Base-by-base conservation (phyloP, 2,888 invertebrate genomes). In the Cantharis rufa region DNA sequence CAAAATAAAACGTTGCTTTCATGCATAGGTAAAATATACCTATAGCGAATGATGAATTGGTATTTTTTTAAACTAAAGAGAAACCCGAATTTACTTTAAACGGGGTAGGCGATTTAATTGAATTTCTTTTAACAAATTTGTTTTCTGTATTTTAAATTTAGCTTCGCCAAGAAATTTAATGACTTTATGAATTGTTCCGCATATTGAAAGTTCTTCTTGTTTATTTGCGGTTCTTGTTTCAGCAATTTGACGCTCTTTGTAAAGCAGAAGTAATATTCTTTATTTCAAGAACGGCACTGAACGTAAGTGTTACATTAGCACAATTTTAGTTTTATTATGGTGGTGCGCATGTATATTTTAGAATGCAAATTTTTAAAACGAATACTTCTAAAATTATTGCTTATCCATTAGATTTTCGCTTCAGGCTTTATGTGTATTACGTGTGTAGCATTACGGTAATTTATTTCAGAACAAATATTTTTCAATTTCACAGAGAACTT, bases 181-280 rank as follows among this genome's bases (percentile, higher is more conserved):
- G 62, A 62, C 63, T 69, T 62, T 62, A 69, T 71, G 61, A 75
- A 66, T 71, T 71, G 64, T 63, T 72, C 18, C 21, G 13, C 27
- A 4, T 18, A 62, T 64, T 18, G 61, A 68, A 69, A 72, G 69
- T 24, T 21, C 27, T 24, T 32, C 68, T 24, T 71, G 66, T 72
- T 74, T 64, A 74, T 64, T 72, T 24, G 16, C n/a, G 10, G 15
- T 75, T 32, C 82, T 84, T 84, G 82, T 89, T 92, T 71, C 91
- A 94, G 94, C 92, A 94, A 91, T 94, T 94, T 87, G 94, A 94
- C 89, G 91, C 92, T 70, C 90, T 94, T 86, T 94, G 94, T 87
- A 94, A 93, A 90, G 93, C 93, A 69, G 94, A 94, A 89, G 92
- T 94, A 87, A 91, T 92, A 78, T 94, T 94, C 89, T 92, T 94